Evolutionary conservation across 2,113 vertebrate species (phyloP).

Genomic region (Pachycephala philippinensis): DNA sequence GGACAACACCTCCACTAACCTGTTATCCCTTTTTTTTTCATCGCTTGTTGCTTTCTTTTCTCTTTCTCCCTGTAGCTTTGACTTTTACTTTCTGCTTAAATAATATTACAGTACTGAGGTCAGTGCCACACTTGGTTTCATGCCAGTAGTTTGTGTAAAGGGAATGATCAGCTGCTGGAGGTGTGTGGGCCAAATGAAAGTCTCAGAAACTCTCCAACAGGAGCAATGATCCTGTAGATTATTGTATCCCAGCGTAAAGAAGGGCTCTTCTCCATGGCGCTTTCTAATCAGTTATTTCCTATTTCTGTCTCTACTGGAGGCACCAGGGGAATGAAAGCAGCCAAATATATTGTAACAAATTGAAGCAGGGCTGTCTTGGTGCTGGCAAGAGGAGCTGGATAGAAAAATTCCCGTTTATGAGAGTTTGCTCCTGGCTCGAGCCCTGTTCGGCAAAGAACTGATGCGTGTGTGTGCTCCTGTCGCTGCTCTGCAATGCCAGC

Average conservation of each 20-base stretch:
- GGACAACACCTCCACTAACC: neutral
- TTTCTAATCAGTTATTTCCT: neutral
- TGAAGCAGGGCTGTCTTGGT: neutral
- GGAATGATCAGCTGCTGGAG: neutral
- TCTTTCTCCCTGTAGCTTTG: neutral
- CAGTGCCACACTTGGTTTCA: neutral
- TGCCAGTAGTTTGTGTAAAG: neutral
- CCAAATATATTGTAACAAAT: neutral
- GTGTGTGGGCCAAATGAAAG: accelerated
- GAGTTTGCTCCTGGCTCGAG: neutral
- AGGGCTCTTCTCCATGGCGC: neutral
- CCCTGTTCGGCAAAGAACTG: neutral
- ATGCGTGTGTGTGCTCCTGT: accelerated
- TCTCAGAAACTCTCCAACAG: neutral
- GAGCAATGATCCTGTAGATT: neutral
- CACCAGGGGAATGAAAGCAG: neutral
- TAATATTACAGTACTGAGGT: neutral
- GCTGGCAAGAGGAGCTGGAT: neutral
- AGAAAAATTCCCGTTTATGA: neutral
- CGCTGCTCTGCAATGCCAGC: neutral
- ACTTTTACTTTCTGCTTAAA: neutral
- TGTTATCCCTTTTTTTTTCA: neutral
- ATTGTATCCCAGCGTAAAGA: neutral
- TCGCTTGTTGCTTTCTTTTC: neutral
- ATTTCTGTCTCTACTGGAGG: neutral